Evolutionary conservation across 2,113 vertebrate genomes (phyloP), one percentile per base, ranked within the genome.

Genomic region (Polypterus bichir): DNA sequence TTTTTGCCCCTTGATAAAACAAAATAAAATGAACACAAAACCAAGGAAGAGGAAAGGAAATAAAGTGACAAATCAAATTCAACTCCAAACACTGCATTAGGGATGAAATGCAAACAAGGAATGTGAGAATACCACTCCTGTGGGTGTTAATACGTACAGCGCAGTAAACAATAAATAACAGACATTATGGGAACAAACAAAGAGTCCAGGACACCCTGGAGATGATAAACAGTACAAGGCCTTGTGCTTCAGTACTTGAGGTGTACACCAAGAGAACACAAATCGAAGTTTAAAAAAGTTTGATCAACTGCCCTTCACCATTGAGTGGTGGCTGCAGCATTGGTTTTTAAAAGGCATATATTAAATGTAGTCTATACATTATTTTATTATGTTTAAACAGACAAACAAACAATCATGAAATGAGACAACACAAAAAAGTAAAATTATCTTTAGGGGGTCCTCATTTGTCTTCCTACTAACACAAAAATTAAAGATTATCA

Each of bases 71-170:
- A 6, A 59, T 61, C 51, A 70, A 47, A 49, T 65, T 61, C 45
- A 71, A 65, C 47, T 71, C 65, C 61, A 68, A 71, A 69, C 72
- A 68, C 69, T 62, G 67, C 2, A 72, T 67, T 58, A 58, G 51
- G 8, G 47, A 61, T 64, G 73, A 59, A 66, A 76, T 27, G 27
- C 27, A 27, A 27, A 27, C 27, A 27, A 27, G 27, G 27, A 27
- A 27, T 27, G 27, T 27, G 27, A 27, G 1, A 27, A 27, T 27
- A 27, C 27, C 27, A 27, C 27, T 27, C 27, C 27, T 27, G 27
- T 1, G 27, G 27, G 27, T 27, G 27, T 27, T 27, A 27, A 27
- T 27, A 27, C 27, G 27, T 27, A 27, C 27, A 27, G 27, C 27
- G 27, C 27, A 27, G 27, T 1, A 73, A 73, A 56, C 52, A 60